Evolutionary conservation across 2,797 vertebrate species (phyloP).

Genomic region (Arctocebus calabarensis): DNA sequence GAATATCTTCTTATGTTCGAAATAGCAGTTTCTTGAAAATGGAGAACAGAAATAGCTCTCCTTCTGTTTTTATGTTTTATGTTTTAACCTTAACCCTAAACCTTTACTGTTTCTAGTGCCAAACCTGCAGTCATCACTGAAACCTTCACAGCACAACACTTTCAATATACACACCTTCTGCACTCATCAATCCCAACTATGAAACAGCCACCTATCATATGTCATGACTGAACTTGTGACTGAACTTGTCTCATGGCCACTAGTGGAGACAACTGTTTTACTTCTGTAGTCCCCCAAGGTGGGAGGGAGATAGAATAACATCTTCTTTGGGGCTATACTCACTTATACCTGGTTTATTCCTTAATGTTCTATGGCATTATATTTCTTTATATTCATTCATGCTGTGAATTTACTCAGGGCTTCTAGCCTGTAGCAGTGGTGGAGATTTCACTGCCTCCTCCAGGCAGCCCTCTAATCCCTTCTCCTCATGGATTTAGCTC

Average conservation of each 20-base stretch:
- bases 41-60: neutral
- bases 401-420: neutral
- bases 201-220: neutral
- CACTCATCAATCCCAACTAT: neutral
- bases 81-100: no score
- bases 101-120: neutral
- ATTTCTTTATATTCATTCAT: neutral
- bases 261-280: neutral
- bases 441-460: neutral
- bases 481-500: neutral
- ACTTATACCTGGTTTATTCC: neutral
- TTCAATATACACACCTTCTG: neutral
- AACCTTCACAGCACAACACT: neutral
- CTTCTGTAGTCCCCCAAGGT: neutral
- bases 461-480: neutral
- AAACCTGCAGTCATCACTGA: neutral
- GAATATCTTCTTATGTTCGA: neutral
- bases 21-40: neutral
- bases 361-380: neutral
- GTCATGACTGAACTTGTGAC: neutral
- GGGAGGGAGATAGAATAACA: neutral
- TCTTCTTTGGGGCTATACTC: neutral
- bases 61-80: neutral
- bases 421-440: neutral
- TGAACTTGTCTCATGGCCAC: neutral